phyloP scores from a whole-genome alignment of 92 coral and sea anemone species.

The Epizoanthus ramosus region DNA sequence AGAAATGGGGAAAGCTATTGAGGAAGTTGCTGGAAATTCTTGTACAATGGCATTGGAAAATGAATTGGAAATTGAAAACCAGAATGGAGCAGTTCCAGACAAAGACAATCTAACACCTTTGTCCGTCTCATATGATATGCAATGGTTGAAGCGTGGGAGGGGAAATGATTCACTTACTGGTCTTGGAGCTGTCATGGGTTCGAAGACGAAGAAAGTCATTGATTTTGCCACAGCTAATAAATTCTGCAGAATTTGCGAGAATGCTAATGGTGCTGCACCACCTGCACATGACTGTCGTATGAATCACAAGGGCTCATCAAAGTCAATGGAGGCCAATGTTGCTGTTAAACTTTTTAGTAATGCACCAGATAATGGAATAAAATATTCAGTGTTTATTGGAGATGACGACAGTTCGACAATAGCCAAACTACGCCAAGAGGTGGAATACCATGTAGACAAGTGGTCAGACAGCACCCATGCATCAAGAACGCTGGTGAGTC shows the following conservation, averaged over 20 bases:
- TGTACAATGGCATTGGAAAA: conserved; percentile 2
- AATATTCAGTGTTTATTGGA: background rate
- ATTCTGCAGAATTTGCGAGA: conserved; percentile 6
- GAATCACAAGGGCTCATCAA: background rate
- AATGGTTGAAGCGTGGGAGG: conserved; percentile 13
- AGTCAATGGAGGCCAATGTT: background rate
- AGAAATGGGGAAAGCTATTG: conserved; percentile 9
- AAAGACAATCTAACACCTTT: background rate
- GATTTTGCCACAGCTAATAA: conserved; percentile 20
- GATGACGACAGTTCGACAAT: background rate
- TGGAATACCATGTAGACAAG: background rate
- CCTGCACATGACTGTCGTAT: background rate
- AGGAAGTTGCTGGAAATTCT: conserved; percentile 20
- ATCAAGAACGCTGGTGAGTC: conserved; percentile 26
- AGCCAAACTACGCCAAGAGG: background rate
- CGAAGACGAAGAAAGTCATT: background rate
- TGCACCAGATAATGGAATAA: background rate
- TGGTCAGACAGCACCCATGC: conserved; percentile 41
- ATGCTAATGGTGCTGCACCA: background rate
- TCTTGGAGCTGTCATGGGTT: conserved; percentile 18
- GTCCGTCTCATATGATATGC: background rate
- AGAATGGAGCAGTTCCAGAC: background rate
- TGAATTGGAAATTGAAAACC: background rate
- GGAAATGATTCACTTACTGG: conserved; percentile 12
- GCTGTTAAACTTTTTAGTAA: background rate